phyloP scores from a whole-genome alignment of 2,797 vertebrate species.

The Sebastolobus alascanus region DNA sequence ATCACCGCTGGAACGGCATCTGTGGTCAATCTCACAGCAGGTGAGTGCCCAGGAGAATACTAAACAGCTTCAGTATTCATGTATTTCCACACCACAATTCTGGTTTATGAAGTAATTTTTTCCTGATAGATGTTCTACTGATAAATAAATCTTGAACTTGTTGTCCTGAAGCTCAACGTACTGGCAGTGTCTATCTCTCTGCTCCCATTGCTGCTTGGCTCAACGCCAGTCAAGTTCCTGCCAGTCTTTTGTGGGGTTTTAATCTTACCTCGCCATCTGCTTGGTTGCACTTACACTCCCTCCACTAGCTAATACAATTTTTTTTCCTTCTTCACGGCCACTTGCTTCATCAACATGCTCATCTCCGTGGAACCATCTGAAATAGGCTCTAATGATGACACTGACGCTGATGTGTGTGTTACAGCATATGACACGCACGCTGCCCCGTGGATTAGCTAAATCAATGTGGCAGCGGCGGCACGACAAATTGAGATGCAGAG shows the following conservation, averaged over 20 bases:
- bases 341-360: slow-evolving; percentile 51
- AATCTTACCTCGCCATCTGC: slow-evolving; percentile 82
- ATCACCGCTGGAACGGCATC: slow-evolving; percentile 99
- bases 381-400: slow-evolving; percentile 56
- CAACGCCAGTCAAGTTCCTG: slow-evolving; percentile 54
- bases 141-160: slow-evolving; percentile 62
- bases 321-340: slow-evolving; percentile 43
- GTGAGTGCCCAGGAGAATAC: slow-evolving; percentile 81
- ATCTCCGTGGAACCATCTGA: slow-evolving; percentile 52
- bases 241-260: slow-evolving; percentile 73
- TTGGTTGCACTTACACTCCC: slow-evolving; percentile 62
- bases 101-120: slow-evolving; percentile 36
- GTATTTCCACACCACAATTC: slow-evolving; percentile 13
- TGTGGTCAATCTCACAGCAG: slow-evolving; percentile 99
- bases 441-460: slow-evolving; percentile 46
- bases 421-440: slow-evolving; percentile 36
- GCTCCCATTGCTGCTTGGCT: slow-evolving; percentile 56
- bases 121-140: slow-evolving; percentile 52
- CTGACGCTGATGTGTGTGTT: slow-evolving; percentile 61
- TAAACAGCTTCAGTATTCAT: slow-evolving; percentile 28
- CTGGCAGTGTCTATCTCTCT: slow-evolving; percentile 47
- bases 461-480: slow-evolving; percentile 35
- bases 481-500: slow-evolving; percentile 49
- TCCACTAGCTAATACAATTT: slow-evolving; percentile 49
- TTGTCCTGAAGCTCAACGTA: slow-evolving; percentile 59